Base-by-base conservation (phyloP, 2,113 vertebrate species). In the Capricornis sumatraensis region DNA sequence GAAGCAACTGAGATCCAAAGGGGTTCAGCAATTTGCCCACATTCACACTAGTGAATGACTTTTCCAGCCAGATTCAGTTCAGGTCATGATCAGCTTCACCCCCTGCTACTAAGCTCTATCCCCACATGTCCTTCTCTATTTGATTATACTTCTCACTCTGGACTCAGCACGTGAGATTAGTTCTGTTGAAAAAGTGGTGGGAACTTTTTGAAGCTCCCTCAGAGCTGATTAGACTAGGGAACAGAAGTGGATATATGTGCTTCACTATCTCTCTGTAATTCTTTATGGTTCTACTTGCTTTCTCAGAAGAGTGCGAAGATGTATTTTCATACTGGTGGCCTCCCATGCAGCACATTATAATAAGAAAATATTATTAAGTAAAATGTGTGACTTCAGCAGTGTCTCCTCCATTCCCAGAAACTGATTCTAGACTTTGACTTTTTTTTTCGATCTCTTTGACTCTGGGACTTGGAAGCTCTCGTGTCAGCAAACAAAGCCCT, bases 391-490 rank as follows among this genome's bases (percentile, higher is more conserved):
- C 28, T 92, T 95, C 45, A 30, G 71, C 60, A 23, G 52, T 40
- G 9, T 53, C 76, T 55, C 45, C 33, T 95, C 76, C 25, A 1
- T 89, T 95, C 47, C 13, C 74, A 57, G 79, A 90, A 96, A 60
- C 82, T 82, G 57, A 86, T 90, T 94, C 86, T 92, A 27, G 28
- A 55, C 83, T 64, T 83, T 52, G 76, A 9, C 84, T 64, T 67
- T 62, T 86, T 23, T 62, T 85, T 33, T 97, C 43, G 33, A 95
- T 93, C 83, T 12, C 55, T 60, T 55, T 91, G 16, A 88, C 85
- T 71, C 92, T 57, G 64, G n/a, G 17, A 64, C 36, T 90, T 90
- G 79, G 90, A 81, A 94, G 53, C 60, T 96, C 57, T 95, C 2
- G 0, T 76, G 81, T 90, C 94, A 82, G 90, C 81, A 94, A 94